Evolutionary conservation across 2,888 invertebrate species (phyloP).

Genomic region (Rhimphoctona megacephalus): DNA sequence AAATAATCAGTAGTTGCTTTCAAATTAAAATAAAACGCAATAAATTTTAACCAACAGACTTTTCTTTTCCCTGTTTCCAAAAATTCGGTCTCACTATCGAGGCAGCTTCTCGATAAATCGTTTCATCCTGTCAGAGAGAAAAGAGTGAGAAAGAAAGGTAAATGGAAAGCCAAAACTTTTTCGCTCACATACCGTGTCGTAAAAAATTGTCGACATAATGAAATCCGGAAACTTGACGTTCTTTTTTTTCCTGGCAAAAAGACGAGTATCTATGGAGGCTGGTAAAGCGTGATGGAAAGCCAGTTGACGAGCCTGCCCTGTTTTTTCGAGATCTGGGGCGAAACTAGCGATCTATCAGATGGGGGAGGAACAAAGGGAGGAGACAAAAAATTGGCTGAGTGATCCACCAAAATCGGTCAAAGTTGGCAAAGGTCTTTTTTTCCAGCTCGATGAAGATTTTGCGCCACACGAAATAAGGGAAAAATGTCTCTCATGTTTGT

Average conservation of each 20-base stretch:
- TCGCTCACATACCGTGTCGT: constrained; percentile 5
- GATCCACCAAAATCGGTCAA: constrained; percentile 70
- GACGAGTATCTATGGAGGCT: constrained; percentile 1
- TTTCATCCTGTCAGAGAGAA: neutral
- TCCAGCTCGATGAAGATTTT: constrained; percentile 61
- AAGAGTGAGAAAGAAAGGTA: constrained; percentile 19
- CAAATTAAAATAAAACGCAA: neutral
- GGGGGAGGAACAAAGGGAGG: constrained; percentile 20
- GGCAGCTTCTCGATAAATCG: constrained; percentile 49
- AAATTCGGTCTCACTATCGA: constrained; percentile 16
- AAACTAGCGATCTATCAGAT: constrained; percentile 29
- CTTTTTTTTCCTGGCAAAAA: constrained; percentile 22
- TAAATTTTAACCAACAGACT: neutral
- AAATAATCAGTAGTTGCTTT: neutral
- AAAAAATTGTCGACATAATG: constrained; percentile 53
- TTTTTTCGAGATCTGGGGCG: constrained; percentile 48
- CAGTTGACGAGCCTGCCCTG: constrained; percentile 43
- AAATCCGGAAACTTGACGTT: constrained; percentile 54
- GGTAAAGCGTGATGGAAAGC: constrained; percentile 38
- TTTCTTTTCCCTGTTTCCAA: neutral
- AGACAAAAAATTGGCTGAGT: constrained; percentile 65
- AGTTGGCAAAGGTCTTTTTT: constrained; percentile 65
- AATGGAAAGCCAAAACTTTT: constrained; percentile 41
- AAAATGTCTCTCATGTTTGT: constrained; percentile 46
- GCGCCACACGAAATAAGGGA: constrained; percentile 57